Evolutionary conservation across 2,888 invertebrate species (phyloP), one percentile per base, ranked within the genome.

Genomic region (Timema cristinae): DNA sequence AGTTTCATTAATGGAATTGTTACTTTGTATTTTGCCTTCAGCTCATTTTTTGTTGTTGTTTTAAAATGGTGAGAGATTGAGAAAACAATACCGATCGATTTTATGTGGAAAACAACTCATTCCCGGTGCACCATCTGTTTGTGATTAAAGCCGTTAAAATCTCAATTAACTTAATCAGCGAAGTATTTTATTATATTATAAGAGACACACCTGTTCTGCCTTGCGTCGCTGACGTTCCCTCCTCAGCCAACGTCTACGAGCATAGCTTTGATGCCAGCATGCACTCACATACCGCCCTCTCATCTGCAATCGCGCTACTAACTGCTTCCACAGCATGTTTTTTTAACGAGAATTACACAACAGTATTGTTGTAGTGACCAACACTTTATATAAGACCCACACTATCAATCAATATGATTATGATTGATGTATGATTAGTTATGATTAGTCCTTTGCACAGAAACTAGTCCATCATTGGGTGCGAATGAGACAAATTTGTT

Each of bases 211-310:
- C 71, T 71, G 66, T 11, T 75, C 75, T 49, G 70, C 70, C 70
- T 68, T 69, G 7, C 71, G 68, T 48, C 72, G 70, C 32, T 66
- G 56, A 15, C 71, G 72, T 69, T 77, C 75, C 50, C 76, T 73
- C 9, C 72, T 76, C n/a, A 76, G 66, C 74, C 74, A 77, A 32
- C 76, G 73, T 10, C 71, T 67, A 16, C 76, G 72, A 2, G 74
- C 76, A 47, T 73, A 72, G 10, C 69, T 69, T 66, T 73, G 72
- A n/a, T 75, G 72, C 73, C 74, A 75, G n/a, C 73, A 71, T 48
- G 71, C 71, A 66, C 68, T 66, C 47, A 72, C 50, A 49, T 69
- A 49, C n/a, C 69, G 66, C 52, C 71, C 67, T n/a, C 71, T 51
- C 32, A 67, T 71, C 67, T 71, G 70, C 47, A 73, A 54, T 48